Conservation (phyloP, 2,888 invertebrate genomes). For the Aphrophora alni region DNA sequence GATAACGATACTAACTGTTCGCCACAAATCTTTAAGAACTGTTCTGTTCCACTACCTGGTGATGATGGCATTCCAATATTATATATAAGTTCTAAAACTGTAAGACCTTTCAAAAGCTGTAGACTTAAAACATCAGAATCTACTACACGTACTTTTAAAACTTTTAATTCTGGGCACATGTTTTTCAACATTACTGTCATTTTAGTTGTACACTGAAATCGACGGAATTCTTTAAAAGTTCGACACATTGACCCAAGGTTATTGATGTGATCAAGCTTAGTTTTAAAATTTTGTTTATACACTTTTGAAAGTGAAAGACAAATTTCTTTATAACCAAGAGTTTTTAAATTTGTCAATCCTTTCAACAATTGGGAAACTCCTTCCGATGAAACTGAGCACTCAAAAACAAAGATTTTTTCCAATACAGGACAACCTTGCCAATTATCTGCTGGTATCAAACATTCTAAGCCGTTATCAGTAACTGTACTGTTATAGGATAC, state of each 20-base stretch:
- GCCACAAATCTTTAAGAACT: neutral
- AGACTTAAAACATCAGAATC: neutral
- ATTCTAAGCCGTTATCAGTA: slow-evolving; percentile 12
- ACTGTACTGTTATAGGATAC: slow-evolving; percentile 29
- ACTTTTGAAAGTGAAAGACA: neutral
- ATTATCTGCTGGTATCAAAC: slow-evolving; percentile 7
- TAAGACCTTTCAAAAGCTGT: neutral
- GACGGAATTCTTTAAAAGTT: neutral
- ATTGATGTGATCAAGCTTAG: neutral
- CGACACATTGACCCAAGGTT: neutral
- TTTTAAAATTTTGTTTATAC: neutral
- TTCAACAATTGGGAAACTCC: slow-evolving; percentile 18
- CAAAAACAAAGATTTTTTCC: slow-evolving; percentile 23
- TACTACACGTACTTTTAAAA: neutral
- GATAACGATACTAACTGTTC: neutral
- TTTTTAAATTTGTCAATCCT: slow-evolving; percentile 21
- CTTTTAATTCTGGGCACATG: neutral
- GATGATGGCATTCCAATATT: neutral
- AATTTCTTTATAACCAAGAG: slow-evolving; percentile 32
- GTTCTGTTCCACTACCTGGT: neutral
- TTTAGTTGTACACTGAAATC: neutral
- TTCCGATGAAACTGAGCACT: slow-evolving; percentile 26
- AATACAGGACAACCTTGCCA: slow-evolving; percentile 9
- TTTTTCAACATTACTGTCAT: neutral
- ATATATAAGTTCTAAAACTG: neutral